Evolutionary conservation across 2,797 vertebrate genomes (phyloP).

Genomic region (Acipenser ruthenus): DNA sequence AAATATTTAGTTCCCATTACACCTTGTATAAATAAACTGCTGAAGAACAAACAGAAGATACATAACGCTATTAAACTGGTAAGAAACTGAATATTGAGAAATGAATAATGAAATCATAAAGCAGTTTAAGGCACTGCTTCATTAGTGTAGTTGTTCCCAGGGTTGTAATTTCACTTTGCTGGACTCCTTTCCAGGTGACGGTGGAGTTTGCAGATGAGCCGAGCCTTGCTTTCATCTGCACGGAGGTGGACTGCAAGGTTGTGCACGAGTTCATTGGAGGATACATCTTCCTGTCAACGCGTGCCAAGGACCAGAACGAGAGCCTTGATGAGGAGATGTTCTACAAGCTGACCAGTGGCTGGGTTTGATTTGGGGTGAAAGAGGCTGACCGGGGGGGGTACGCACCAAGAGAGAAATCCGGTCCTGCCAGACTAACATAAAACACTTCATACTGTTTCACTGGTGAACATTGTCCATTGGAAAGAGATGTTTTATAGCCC

Average conservation of each 20-base stretch:
- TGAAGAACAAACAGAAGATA: too few species aligned
- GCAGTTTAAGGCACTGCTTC: too few species aligned
- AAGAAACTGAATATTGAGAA: too few species aligned
- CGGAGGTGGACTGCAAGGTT: conserved; percentile 95
- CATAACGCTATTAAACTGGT: too few species aligned
- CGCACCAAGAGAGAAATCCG: conserved; percentile 35
- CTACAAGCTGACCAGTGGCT: conserved; percentile 98
- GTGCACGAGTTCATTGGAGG: conserved; percentile 97
- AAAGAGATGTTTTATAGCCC: too few species aligned
- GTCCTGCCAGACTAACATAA: conserved; percentile 11
- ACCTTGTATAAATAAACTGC: too few species aligned
- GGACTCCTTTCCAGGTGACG: conserved; percentile 65
- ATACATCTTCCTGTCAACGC: conserved; percentile 94
- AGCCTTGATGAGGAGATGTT: conserved; percentile 98
- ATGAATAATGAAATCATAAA: too few species aligned
- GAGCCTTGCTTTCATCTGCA: conserved; percentile 85
- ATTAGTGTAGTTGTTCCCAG: background rate
- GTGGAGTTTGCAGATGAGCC: conserved; percentile 95
- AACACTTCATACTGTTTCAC: background rate
- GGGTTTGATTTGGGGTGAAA: conserved; percentile 71
- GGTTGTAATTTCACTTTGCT: background rate
- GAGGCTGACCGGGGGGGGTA: conserved; percentile 42
- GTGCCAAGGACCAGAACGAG: conserved; percentile 97
- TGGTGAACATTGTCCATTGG: too few species aligned
- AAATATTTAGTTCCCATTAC: too few species aligned